Conservation (phyloP, 92 coral and sea anemone species). For the Palythoa grandiflora region DNA sequence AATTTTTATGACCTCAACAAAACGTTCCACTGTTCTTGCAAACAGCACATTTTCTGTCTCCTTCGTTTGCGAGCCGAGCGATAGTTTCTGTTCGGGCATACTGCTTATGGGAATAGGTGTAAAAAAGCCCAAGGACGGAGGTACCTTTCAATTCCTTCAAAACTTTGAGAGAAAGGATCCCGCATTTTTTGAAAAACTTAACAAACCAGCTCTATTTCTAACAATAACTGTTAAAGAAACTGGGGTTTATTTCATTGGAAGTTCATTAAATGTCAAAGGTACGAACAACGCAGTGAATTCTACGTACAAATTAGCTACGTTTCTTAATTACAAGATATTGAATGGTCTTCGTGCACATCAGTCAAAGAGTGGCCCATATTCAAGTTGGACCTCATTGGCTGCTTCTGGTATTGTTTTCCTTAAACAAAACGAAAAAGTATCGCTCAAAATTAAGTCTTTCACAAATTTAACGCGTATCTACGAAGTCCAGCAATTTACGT, state of each 20-base stretch:
- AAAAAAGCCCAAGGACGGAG: neutral
- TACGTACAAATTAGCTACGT: no score
- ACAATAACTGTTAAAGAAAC: neutral
- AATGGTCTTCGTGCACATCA: neutral
- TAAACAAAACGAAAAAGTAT: conserved; percentile 2
- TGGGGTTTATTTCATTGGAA: conserved; percentile 21
- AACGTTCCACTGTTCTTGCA: neutral
- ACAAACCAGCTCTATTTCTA: neutral
- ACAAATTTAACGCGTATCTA: neutral
- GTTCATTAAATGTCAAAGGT: neutral
- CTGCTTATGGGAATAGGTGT: neutral
- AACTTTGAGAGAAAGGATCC: neutral
- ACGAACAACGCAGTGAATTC: neutral
- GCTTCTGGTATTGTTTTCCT: conserved; percentile 32
- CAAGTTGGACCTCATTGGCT: neutral
- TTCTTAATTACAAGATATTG: neutral
- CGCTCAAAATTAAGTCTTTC: neutral
- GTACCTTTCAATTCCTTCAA: neutral
- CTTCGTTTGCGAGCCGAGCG: conserved; percentile 8
- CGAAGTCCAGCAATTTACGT: neutral
- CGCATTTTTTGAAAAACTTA: conserved; percentile 29
- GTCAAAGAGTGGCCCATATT: neutral
- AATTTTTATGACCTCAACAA: neutral
- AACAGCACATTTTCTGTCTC: conserved; percentile 14
- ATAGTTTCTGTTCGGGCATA: conserved; percentile 34